Percentiles rank a stretch among this genome's conserved stretches.
Conservation (phyloP, 2,113 vertebrate species). For the Butorides virescens region DNA sequence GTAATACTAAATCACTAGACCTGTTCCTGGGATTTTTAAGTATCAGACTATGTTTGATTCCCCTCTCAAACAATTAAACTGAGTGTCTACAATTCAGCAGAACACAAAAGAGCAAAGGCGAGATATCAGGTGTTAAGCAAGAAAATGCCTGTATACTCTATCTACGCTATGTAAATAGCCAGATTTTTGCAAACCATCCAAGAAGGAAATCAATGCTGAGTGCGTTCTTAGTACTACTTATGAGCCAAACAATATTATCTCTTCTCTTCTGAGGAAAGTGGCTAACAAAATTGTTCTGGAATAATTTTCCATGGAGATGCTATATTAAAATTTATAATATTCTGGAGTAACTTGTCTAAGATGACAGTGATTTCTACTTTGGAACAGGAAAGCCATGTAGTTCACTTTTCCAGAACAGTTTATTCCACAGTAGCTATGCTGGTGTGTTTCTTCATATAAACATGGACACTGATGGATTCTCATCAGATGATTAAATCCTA, state of each 20-base stretch:
- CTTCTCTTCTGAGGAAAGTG: neutral
- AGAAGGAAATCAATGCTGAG: neutral
- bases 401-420: neutral
- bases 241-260: neutral
- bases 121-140: neutral
- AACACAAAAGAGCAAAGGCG: neutral
- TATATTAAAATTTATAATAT: neutral
- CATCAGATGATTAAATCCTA: neutral
- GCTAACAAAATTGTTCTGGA: neutral
- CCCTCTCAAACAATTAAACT: conserved; percentile 1
- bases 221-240: neutral
- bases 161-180: neutral
- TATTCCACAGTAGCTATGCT: neutral
- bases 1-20: neutral
- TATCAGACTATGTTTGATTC: neutral
- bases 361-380: neutral
- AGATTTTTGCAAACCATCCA: neutral
- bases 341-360: neutral
- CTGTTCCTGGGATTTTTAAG: neutral
- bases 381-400: neutral
- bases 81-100: neutral
- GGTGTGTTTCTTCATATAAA: neutral
- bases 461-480: neutral
- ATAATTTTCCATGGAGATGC: neutral
- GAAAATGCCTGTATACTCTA: neutral